phyloP scores from a whole-genome alignment of 2,888 invertebrate genomes.

The Pycnomerus fuliginosus region DNA sequence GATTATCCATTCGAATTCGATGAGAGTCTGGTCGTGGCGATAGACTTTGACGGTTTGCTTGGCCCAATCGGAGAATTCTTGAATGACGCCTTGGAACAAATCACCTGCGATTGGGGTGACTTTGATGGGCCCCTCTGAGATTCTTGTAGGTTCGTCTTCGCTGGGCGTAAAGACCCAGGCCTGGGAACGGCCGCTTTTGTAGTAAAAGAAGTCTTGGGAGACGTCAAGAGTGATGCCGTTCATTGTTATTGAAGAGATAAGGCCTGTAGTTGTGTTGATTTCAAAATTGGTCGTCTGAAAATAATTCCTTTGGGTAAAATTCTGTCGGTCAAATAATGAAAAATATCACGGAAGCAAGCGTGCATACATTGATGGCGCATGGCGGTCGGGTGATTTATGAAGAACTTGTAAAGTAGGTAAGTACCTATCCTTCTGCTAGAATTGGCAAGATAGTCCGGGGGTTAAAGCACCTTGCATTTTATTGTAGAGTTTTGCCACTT shows the following conservation, averaged over 20 bases:
- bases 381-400: too few species aligned
- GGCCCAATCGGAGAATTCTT: slow-evolving; percentile 64
- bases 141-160: slow-evolving; percentile 42
- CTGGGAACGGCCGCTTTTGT: slow-evolving; percentile 78
- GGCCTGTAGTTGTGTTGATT: slow-evolving; percentile 58
- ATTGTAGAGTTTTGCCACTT: too few species aligned
- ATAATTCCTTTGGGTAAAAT: too few species aligned
- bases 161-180: slow-evolving; percentile 85
- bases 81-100: slow-evolving; percentile 61
- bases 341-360: too few species aligned
- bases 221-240: slow-evolving; percentile 51
- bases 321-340: too few species aligned
- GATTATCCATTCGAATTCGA: slow-evolving; percentile 64
- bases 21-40: slow-evolving; percentile 48
- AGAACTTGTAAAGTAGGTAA: too few species aligned
- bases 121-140: slow-evolving; percentile 1
- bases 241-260: slow-evolving; percentile 55
- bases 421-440: too few species aligned
- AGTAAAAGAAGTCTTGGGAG: slow-evolving; percentile 69
- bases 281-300: slow-evolving; percentile 53
- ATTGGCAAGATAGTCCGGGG: too few species aligned
- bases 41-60: slow-evolving; percentile 69
- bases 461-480: too few species aligned
- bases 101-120: slow-evolving; percentile 45
- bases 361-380: too few species aligned